Evolutionary conservation across 2,888 invertebrate genomes (phyloP).

Genomic region (Brachynemurus nebulosus): DNA sequence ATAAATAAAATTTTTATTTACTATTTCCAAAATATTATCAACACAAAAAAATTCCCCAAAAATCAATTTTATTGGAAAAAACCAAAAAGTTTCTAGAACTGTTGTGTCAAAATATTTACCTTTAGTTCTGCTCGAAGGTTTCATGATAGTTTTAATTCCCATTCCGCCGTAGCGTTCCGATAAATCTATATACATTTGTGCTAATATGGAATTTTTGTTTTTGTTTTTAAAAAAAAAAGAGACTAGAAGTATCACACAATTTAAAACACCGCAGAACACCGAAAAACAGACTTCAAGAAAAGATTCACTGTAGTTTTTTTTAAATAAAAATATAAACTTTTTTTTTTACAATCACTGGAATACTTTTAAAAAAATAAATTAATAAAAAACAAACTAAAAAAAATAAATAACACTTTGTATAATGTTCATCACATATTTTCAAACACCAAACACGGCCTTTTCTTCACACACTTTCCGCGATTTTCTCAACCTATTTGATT

Average conservation of each 20-base stretch:
- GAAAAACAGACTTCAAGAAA: background rate
- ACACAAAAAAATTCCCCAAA: too few relatives aligned
- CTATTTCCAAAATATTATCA: too few relatives aligned
- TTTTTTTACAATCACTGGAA: background rate
- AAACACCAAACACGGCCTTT: background rate
- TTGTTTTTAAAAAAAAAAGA: background rate
- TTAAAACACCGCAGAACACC: background rate
- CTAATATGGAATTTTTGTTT: too few relatives aligned
- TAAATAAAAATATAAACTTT: background rate
- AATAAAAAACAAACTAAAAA: background rate
- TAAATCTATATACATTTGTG: constrained; percentile 43
- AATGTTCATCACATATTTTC: background rate
- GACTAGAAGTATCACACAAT: constrained; percentile 6
- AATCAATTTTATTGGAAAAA: too few relatives aligned
- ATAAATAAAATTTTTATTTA: too few relatives aligned
- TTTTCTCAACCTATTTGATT: too few relatives aligned
- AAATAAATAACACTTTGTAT: background rate
- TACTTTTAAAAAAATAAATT: background rate
- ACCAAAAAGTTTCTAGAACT: too few relatives aligned
- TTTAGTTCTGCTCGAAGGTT: constrained; percentile 76
- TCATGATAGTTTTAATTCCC: constrained; percentile 83
- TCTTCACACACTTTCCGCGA: too few relatives aligned
- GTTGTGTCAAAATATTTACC: constrained; percentile 36
- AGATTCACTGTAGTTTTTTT: background rate
- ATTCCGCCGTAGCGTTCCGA: constrained; percentile 47